Base-by-base conservation (phyloP, 2,797 vertebrate genomes). In the Lutjanus campechanus region DNA sequence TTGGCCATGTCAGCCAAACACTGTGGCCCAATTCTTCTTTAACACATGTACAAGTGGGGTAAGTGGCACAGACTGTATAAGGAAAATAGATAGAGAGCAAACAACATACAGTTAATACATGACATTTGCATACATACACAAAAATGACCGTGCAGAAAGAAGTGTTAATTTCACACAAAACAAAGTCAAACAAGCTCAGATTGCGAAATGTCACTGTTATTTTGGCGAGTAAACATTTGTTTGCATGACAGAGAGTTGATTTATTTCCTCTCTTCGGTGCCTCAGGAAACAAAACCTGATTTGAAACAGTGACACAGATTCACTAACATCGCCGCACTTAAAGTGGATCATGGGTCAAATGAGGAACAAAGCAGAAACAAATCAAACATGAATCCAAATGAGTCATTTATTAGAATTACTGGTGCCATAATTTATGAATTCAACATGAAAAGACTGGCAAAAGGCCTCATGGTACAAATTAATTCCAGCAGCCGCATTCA, bases 361-460 rank as follows among this genome's bases (percentile, higher is more conserved):
- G 36, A 55, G 70, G 71, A 87, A 83, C 82, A 88, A 84, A 89
- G 82, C 76, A 59, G 66, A 70, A 85, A 79, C 67, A 80, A 84
- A 89, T 91, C 80, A 85, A 82, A 83, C 81, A 88, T 82, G 82
- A 91, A 92, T 86, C 73, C 76, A 86, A 91, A 90, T 84, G 76
- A 89, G 79, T 77, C 77, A 20, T 90, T 84, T 84, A 72, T 63
- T 71, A 77, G 72, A 90, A 89, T 85, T 77, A 83, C 77, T 46
- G 53, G 60, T 76, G 59, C 22, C 56, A 72, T 90, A 61, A 85
- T 90, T 90, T 86, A 91, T 87, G 65, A 84, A 89, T 90, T 87
- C 53, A 69, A 58, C 73, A 77, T 68, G 82, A 76, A 84, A 85
- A 88, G 68, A 62, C 43, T 69, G 54, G 76, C 59, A 82, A 87